Conservation (phyloP, 2,888 invertebrate species). For the Dicycla oo region DNA sequence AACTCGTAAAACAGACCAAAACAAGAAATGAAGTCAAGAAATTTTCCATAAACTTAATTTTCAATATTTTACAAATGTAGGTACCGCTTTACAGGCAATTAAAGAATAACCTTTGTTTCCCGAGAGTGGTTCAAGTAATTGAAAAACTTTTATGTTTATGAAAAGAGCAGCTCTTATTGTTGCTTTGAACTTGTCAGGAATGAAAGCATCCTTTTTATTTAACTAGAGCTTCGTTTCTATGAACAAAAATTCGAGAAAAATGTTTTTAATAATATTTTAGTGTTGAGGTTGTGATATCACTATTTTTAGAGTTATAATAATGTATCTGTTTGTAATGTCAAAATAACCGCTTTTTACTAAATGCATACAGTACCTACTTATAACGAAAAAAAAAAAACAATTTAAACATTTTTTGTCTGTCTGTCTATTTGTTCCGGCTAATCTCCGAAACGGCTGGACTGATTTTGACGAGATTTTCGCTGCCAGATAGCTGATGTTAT, state of each 20-base stretch:
- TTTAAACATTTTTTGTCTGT: too few relatives aligned
- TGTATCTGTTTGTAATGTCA: too few relatives aligned
- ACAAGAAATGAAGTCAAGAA: conserved; percentile 4
- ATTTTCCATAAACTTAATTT: conserved; percentile 8
- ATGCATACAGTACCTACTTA: too few relatives aligned
- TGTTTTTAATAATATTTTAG: neutral
- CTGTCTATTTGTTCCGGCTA: too few relatives aligned
- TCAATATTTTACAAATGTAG: conserved; percentile 39
- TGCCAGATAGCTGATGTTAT: too few relatives aligned
- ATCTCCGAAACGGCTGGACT: too few relatives aligned
- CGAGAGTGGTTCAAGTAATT: conserved; percentile 61
- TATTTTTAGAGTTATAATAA: neutral
- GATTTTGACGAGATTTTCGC: too few relatives aligned
- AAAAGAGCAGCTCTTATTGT: conserved; percentile 29
- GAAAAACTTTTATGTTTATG: conserved; percentile 63
- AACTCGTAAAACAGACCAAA: neutral
- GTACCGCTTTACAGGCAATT: conserved; percentile 55
- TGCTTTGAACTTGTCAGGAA: conserved; percentile 25
- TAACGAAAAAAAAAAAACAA: too few relatives aligned
- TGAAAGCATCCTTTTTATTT: conserved; percentile 15
- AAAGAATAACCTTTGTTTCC: conserved; percentile 56
- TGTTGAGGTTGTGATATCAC: neutral
- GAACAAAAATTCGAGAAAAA: neutral
- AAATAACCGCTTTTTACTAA: too few relatives aligned
- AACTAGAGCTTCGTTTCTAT: neutral